Evolutionary conservation across 2,113 vertebrate genomes (phyloP).

Genomic region (Oncorhynchus mykiss): DNA sequence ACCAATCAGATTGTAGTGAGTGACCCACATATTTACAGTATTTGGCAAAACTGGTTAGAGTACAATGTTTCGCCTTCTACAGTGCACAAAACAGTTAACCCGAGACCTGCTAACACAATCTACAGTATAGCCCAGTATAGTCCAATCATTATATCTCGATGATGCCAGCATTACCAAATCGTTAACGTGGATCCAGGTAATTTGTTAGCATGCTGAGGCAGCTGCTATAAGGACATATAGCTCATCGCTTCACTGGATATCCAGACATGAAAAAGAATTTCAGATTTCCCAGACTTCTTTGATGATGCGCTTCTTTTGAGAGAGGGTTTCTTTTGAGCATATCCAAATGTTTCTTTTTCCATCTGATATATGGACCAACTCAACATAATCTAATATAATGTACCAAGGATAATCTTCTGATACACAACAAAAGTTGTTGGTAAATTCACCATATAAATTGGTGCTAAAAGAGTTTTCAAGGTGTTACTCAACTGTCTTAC

Average conservation of each 20-base stretch:
- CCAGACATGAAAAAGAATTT: constrained; percentile 80
- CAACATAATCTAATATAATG: constrained; percentile 46
- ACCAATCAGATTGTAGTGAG: neutral
- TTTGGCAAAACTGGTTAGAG: neutral
- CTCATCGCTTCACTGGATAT: constrained; percentile 68
- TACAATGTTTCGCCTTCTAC: neutral
- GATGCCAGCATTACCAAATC: constrained; percentile 22
- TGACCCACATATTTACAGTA: neutral
- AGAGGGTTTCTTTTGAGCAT: constrained; percentile 77
- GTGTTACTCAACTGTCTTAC: too few relatives aligned
- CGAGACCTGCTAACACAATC: neutral
- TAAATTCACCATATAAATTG: too few relatives aligned
- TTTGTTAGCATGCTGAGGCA: constrained; percentile 52
- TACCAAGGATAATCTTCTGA: constrained; percentile 51
- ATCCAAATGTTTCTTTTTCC: constrained; percentile 71
- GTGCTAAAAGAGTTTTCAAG: too few relatives aligned
- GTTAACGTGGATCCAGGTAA: constrained; percentile 56
- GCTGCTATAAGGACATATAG: constrained; percentile 63
- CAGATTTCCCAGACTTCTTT: constrained; percentile 75
- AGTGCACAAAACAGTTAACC: neutral
- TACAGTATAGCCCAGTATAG: neutral
- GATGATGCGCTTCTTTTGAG: constrained; percentile 76
- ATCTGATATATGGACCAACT: constrained; percentile 49
- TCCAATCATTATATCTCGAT: neutral
- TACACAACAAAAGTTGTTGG: constrained; percentile 20